Evolutionary conservation across 1,140 invertebrate species (phyloP), one percentile per base, ranked within the genome.

Genomic region (Drepana arcuata): DNA sequence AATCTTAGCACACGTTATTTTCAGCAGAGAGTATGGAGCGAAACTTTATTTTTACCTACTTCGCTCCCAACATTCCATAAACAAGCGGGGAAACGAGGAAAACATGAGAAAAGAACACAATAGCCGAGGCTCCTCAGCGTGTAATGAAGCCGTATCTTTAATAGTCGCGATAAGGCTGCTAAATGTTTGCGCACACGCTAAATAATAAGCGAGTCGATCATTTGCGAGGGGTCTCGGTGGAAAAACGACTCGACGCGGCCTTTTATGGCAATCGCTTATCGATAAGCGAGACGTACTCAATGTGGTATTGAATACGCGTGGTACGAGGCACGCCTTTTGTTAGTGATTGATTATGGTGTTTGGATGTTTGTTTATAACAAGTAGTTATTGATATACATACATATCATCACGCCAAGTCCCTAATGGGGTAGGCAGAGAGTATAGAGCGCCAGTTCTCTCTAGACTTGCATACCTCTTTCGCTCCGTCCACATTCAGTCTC

Each of bases 91-190:
- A 59, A 45, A 63, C 57, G 49, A n/a, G n/a, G n/a, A n/a, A 49
- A 60, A 49, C 42, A 45, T 27, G 27, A 11, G 12, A 9, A 14
- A n/a, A 10, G 15, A 40, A 63, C 46, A 74, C 61, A 73, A 68
- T 44, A 48, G 60, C 51, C 37, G 44, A 43, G 16, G 14, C 62
- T 60, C 58, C 48, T 34, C 37, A 36, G 45, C 54, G 57, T 35
- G 72, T 77, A 80, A 80, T 80, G 75, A 75, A 80, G 75, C 72
- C 75, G 64, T 80, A 78, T 77, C 75, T 75, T 69, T 80, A 80
- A 77, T 74, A 60, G 72, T 48, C 48, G 44, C 60, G 75, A 77
- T 80, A 80, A 79, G 74, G 68, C 63, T 53, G 72, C 65, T 75
- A 77, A 80, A 80, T 80, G 75, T 75, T 77, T 75, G 75, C 54